Conservation (phyloP, 2,797 vertebrate genomes). For the Pangasius mekongensis region DNA sequence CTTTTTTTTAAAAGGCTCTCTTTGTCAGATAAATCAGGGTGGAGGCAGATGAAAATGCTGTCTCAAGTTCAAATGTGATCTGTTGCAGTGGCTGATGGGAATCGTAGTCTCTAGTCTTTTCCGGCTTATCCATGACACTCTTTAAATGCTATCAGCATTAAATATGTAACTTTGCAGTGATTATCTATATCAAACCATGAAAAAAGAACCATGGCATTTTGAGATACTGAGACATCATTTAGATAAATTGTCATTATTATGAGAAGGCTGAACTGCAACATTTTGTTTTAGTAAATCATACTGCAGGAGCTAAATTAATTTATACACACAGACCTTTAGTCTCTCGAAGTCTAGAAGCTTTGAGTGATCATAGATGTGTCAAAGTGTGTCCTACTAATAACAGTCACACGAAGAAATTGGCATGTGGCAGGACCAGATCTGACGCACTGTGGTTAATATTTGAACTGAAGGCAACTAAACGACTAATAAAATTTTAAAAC, state of each 20-base stretch:
- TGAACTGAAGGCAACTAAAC: neutral
- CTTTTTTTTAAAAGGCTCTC: too few relatives aligned
- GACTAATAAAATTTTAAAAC: neutral
- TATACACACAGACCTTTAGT: neutral
- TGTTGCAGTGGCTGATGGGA: neutral
- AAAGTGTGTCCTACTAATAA: conserved; percentile 6
- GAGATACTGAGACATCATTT: neutral
- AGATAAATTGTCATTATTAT: neutral
- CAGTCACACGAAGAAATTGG: neutral
- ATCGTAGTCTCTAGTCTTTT: too few relatives aligned
- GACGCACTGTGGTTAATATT: neutral
- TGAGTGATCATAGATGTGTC: neutral
- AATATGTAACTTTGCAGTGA: neutral
- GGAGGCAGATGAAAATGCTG: too few relatives aligned
- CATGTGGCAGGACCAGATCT: neutral
- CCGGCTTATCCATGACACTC: neutral
- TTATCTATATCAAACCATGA: neutral
- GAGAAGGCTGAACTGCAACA: neutral
- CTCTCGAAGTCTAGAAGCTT: conserved; percentile 4
- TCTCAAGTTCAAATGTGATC: too few relatives aligned
- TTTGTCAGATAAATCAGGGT: too few relatives aligned
- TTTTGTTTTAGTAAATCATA: neutral
- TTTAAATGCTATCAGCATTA: neutral
- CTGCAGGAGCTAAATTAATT: neutral
- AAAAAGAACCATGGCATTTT: neutral